A percentile compares a stretch with the other conserved stretches of the same genome.
These are phyloP conservation scores for Gari tellinella DNA, from an alignment of 2,888 invertebrate genomes.

Conservation along the genomic window DNA sequence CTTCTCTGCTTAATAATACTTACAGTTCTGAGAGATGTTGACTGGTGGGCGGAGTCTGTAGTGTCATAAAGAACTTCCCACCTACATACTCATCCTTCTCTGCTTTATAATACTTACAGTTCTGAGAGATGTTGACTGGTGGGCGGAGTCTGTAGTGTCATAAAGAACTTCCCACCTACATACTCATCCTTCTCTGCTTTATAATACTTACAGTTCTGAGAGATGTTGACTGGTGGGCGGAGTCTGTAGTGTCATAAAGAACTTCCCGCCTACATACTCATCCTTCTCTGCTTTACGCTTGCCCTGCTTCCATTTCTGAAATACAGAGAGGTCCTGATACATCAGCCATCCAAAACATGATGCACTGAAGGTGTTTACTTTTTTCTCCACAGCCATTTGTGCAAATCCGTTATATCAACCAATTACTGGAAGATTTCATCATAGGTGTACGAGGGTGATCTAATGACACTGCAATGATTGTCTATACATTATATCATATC, in stretches of 20 bases:
- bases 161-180: conserved; percentile 90
- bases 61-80: conserved; percentile 93
- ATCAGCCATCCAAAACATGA: too few species aligned
- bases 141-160: conserved; percentile 94
- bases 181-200: conserved; percentile 96
- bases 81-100: conserved; percentile 92
- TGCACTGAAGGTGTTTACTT: too few species aligned
- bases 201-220: conserved; percentile 85
- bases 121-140: conserved; percentile 87
- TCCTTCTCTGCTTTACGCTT: conserved; percentile 98
- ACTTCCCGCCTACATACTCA: conserved; percentile 88
- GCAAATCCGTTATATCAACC: too few species aligned
- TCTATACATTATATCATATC: too few species aligned
- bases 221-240: conserved; percentile 90
- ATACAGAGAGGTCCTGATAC: conserved; percentile 11
- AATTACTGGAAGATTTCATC: too few species aligned
- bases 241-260: conserved; percentile 94
- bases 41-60: conserved; percentile 93
- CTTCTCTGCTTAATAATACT: conserved; percentile 94
- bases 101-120: conserved; percentile 90
- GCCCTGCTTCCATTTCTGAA: conserved; percentile 94
- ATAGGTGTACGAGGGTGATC: too few species aligned
- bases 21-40: conserved; percentile 86
- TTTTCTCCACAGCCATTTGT: too few species aligned
- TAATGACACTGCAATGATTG: too few species aligned